These are phyloP conservation scores for Xiphophorus hellerii DNA, from an alignment of 2,113 vertebrate species.

Conservation along the genomic window DNA sequence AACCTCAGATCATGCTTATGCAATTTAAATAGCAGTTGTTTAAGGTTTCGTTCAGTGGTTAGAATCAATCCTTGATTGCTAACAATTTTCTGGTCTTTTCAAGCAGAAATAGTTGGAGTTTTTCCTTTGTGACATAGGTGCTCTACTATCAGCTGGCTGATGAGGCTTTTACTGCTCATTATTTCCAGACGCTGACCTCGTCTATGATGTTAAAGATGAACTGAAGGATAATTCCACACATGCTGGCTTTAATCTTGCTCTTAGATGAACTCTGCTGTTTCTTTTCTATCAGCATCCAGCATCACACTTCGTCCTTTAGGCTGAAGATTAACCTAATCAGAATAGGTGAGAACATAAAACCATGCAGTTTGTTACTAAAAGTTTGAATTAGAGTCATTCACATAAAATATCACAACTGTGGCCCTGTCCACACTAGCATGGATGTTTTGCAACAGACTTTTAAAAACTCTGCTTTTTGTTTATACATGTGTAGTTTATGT, in stretches of 20 bases:
- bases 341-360: neutral
- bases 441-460: too few relatives aligned
- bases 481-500: too few relatives aligned
- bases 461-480: too few relatives aligned
- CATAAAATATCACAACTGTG: too few relatives aligned
- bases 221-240: neutral
- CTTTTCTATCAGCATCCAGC: neutral
- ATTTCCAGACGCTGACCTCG: neutral
- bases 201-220: neutral
- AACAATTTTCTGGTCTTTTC: neutral
- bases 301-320: neutral
- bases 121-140: neutral
- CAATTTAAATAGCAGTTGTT: neutral
- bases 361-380: neutral
- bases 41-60: neutral
- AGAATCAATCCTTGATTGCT: neutral
- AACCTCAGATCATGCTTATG: neutral
- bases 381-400: too few relatives aligned
- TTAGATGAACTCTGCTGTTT: neutral
- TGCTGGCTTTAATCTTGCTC: neutral
- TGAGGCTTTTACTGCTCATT: neutral
- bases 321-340: neutral
- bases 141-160: neutral
- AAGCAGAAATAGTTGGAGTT: neutral
- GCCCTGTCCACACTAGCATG: too few relatives aligned